Base-by-base conservation (phyloP, 2,888 invertebrate genomes). In the Dryobota labecula region DNA sequence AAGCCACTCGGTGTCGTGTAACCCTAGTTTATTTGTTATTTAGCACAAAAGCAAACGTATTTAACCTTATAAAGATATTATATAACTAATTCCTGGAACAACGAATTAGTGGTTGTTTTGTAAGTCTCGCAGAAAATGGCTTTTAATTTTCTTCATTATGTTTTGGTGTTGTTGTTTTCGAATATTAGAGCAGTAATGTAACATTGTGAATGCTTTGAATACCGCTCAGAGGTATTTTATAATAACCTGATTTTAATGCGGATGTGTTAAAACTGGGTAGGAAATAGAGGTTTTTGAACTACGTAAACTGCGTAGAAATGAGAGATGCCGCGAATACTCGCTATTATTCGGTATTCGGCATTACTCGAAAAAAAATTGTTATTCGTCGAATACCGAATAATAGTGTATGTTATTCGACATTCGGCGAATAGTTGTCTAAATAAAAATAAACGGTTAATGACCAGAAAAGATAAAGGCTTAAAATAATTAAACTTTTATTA, bases 1-100 rank as follows among this genome's bases (percentile, higher is more conserved):
- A 88, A 86, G 80, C 87, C 88, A 89, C 87, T 88, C 74, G 62
- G 82, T 67, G 77, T 84, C 82, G 72, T 81, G 78, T 84, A 82
- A 83, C 69, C 43, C 49, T 64, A 67, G 54, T 82, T 83, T 71
- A 83, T 76, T 80, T 77, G 70, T 71, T 60, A 74, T 68, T 70
- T 54, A 57, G 36, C 24, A 43, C 66, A 60, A 73, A 61, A 66
- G 60, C 57, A 70, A 83, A 80, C 30, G 41, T 67, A 70, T 56
- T 45, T 58, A 58, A 73, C 38, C 30, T 49, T 69, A 47, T 69
- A 74, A 73, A 77, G 57, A 70, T 79, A 80, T 69, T 78, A 77
- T 70, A 71, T 36, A 65, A 73, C 45, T 47, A 61, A 77, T 72
- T 79, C 61, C 57, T 56, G 71, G 15, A 75, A 76, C 72, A 76